Conservation (phyloP, 2,888 invertebrate genomes). For the Nephrotoma appendiculata region DNA sequence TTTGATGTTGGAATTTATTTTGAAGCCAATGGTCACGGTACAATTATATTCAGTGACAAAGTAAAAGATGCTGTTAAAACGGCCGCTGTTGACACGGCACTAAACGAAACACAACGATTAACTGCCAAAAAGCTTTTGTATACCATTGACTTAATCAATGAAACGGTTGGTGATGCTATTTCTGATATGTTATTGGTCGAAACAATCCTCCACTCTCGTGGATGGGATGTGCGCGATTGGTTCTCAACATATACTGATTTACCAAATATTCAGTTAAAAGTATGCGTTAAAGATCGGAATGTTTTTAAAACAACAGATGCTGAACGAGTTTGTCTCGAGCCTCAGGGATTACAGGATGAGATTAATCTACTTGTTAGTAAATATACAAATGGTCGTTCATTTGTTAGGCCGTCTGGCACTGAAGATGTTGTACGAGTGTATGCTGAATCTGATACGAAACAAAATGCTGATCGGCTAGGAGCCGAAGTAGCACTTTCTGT, state of each 20-base stretch:
- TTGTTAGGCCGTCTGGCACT: constrained; percentile 93
- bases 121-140: constrained; percentile 49
- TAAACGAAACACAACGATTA: constrained; percentile 28
- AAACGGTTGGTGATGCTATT: constrained; percentile 93
- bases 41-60: constrained; percentile 64
- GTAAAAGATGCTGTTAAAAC: constrained; percentile 35
- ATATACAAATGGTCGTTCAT: constrained; percentile 63
- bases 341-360: constrained; percentile 66
- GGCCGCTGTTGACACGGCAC: constrained; percentile 9
- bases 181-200: constrained; percentile 93
- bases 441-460: constrained; percentile 73
- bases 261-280: constrained; percentile 78
- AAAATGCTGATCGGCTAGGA: constrained; percentile 55
- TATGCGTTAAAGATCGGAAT: constrained; percentile 73
- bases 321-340: constrained; percentile 65
- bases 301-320: constrained; percentile 77
- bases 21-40: constrained; percentile 99
- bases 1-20: constrained; percentile 97
- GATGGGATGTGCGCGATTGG: constrained; percentile 73
- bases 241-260: constrained; percentile 65
- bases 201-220: constrained; percentile 66
- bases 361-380: constrained; percentile 57
- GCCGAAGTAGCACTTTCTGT: constrained; percentile 62
- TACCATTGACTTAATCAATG: constrained; percentile 78
- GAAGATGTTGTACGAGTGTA: constrained; percentile 94